phyloP scores from a whole-genome alignment of 2,888 invertebrate species.

The Euplagia quadripunctaria region DNA sequence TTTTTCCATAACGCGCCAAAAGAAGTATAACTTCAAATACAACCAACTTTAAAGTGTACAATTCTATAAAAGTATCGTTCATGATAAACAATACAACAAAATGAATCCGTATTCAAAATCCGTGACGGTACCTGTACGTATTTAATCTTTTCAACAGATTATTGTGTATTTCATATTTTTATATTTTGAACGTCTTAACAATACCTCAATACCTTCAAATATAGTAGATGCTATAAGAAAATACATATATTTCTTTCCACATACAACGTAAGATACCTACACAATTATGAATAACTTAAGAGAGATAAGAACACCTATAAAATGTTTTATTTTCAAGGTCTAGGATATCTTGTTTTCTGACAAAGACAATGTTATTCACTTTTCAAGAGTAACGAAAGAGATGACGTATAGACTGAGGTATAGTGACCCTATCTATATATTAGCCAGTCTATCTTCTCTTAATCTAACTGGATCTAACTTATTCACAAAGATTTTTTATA shows the following conservation, averaged over 20 bases:
- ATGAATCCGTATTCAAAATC: background rate
- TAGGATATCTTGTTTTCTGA: background rate
- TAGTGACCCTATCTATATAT: background rate
- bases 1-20: no score
- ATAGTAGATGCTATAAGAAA: background rate
- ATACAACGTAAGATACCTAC: constrained; percentile 2
- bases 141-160: background rate
- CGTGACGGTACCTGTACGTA: background rate
- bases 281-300: constrained; percentile 1
- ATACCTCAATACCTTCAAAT: background rate
- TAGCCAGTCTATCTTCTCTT: background rate
- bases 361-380: constrained; percentile 8
- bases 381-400: constrained; percentile 3
- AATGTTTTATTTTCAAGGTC: constrained; percentile 16
- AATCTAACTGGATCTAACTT: background rate
- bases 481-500: background rate
- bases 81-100: background rate
- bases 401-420: background rate
- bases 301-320: background rate
- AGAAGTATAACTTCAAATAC: no score
- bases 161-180: no score
- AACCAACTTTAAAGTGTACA: background rate
- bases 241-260: background rate
- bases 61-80: background rate
- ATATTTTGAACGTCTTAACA: background rate